Conservation (phyloP, 2,888 invertebrate genomes). For the Taenaris catops region DNA sequence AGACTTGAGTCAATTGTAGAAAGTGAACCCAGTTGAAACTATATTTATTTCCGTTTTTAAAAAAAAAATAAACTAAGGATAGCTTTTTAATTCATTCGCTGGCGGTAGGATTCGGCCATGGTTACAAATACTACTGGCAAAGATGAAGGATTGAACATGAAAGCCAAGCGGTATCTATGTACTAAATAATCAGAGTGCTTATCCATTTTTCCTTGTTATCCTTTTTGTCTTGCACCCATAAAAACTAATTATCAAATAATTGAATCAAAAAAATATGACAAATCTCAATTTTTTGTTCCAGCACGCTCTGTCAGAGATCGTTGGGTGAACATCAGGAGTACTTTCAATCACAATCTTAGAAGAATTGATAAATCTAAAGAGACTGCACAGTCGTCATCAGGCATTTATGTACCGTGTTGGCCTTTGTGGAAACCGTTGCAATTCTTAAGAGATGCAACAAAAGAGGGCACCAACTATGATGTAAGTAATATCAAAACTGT, state of each 20-base stretch:
- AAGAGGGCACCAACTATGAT: slow-evolving; percentile 37
- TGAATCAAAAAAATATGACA: no score
- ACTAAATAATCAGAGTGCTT: no score
- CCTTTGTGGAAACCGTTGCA: slow-evolving; percentile 65
- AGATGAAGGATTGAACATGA: no score
- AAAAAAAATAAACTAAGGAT: slow-evolving; percentile 67
- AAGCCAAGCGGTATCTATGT: no score
- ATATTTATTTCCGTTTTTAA: slow-evolving; percentile 63
- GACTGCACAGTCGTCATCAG: slow-evolving; percentile 37
- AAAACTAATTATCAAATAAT: no score
- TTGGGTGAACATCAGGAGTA: slow-evolving; percentile 70
- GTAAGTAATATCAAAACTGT: slow-evolving; percentile 28
- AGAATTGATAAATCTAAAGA: slow-evolving; percentile 52
- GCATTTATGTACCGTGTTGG: slow-evolving; percentile 65
- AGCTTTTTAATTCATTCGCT: no score
- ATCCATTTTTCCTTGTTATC: no score
- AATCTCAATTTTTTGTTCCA: slow-evolving; percentile 29
- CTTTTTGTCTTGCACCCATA: no score
- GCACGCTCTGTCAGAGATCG: slow-evolving; percentile 64
- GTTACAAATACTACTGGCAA: no score
- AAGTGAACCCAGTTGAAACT: no score
- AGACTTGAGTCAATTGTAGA: slow-evolving; percentile 69
- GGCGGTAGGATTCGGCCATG: slow-evolving; percentile 57
- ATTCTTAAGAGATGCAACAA: slow-evolving; percentile 46
- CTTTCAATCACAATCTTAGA: slow-evolving; percentile 63